phyloP scores from a whole-genome alignment of 2,888 invertebrate genomes.

The Argyresthia albistria region DNA sequence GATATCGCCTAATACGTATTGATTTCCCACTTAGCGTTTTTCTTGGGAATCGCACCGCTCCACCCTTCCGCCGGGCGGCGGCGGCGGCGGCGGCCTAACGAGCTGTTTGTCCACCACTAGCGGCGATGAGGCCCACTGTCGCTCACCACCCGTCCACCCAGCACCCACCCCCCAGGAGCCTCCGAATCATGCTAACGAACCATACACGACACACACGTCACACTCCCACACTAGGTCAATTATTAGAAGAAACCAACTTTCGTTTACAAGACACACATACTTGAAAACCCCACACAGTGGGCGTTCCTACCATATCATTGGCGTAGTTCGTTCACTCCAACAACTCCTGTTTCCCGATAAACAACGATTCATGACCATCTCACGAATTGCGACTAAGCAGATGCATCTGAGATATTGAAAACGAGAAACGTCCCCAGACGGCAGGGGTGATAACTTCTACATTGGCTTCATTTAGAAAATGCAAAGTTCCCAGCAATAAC shows the following conservation, averaged over 20 bases:
- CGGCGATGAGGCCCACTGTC: slow-evolving; percentile 23
- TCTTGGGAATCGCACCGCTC: slow-evolving; percentile 64
- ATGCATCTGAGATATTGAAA: slow-evolving; percentile 5
- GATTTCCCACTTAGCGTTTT: slow-evolving; percentile 72
- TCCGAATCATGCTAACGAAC: slow-evolving; percentile 7
- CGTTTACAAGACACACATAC: too few relatives aligned
- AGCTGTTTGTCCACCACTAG: slow-evolving; percentile 61
- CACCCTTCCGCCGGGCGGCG: slow-evolving; percentile 62
- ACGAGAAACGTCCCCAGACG: neutral
- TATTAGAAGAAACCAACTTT: too few relatives aligned
- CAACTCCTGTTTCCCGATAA: neutral
- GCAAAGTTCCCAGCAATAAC: neutral
- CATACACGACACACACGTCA: neutral
- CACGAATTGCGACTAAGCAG: neutral
- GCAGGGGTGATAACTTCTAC: neutral
- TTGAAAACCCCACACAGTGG: too few relatives aligned
- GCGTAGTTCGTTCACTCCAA: neutral
- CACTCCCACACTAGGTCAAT: neutral
- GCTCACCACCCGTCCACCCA: too few relatives aligned
- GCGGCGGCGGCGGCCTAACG: slow-evolving; percentile 54
- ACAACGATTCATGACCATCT: neutral
- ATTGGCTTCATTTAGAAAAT: slow-evolving; percentile 4
- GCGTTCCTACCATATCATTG: neutral
- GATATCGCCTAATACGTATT: slow-evolving; percentile 72
- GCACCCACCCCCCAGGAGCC: neutral